phyloP scores from a whole-genome alignment of 2,113 vertebrate species.

The Junco hyemalis region DNA sequence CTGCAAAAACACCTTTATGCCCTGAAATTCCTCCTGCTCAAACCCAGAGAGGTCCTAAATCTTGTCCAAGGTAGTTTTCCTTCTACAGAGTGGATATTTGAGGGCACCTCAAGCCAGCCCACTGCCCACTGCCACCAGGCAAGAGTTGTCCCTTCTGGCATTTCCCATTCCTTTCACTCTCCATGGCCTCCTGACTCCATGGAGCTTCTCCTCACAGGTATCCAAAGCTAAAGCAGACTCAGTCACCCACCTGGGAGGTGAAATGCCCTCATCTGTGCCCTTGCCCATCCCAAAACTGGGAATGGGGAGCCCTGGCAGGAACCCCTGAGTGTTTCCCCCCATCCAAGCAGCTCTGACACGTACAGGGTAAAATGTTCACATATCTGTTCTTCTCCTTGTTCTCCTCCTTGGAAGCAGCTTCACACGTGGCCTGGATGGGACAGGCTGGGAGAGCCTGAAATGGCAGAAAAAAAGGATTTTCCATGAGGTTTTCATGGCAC shows the following conservation, averaged over 20 bases:
- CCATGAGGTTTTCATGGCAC: not conserved
- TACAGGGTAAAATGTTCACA: conserved; percentile 97
- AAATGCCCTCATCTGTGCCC: not conserved
- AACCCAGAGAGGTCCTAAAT: not conserved
- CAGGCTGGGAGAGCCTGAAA: conserved; percentile 91
- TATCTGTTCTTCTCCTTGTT: conserved; percentile 99
- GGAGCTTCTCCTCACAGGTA: not conserved
- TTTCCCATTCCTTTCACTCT: not conserved
- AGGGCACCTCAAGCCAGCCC: not conserved
- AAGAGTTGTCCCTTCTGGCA: not conserved
- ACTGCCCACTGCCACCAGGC: rapidly evolving
- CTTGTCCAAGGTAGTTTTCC: not conserved
- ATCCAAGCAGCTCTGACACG: not conserved
- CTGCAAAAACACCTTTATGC: not conserved
- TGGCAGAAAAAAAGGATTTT: not conserved
- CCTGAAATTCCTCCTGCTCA: not conserved
- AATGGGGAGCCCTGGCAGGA: not conserved
- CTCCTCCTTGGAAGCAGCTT: conserved; percentile 97
- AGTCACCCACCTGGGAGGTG: not conserved
- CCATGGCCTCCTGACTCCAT: not conserved
- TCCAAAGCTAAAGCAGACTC: not conserved
- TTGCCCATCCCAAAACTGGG: not conserved
- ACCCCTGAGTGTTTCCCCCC: not conserved
- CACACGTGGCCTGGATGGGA: conserved; percentile 94
- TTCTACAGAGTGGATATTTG: not conserved